phyloP scores from a whole-genome alignment of 2,113 vertebrate species.

The Aptenodytes patagonicus region DNA sequence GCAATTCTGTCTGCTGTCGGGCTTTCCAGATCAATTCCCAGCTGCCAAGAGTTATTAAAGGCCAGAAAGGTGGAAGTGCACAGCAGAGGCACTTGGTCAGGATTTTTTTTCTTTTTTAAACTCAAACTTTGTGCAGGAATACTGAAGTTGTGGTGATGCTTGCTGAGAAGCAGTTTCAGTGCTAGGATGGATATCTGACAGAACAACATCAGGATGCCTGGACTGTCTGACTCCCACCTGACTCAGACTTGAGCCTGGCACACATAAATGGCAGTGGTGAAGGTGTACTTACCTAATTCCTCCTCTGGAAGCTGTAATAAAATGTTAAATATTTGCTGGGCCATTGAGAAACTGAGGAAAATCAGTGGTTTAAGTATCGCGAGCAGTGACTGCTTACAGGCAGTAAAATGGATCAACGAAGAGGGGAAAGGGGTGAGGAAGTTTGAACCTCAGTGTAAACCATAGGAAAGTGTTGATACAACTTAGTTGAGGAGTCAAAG shows the following conservation, averaged over 20 bases:
- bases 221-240: neutral
- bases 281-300: neutral
- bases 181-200: neutral
- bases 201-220: neutral
- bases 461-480: neutral
- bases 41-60: neutral
- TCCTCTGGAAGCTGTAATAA: neutral
- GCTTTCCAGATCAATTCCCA: neutral
- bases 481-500: neutral
- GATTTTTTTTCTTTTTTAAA: neutral
- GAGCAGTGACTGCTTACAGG: neutral
- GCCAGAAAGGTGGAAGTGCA: neutral
- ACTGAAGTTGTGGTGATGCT: neutral
- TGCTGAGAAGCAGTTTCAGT: neutral
- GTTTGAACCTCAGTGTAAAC: neutral
- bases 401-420: neutral
- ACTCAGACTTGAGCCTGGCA: neutral
- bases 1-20: neutral
- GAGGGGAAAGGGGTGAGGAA: neutral
- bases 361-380: neutral
- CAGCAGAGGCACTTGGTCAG: neutral
- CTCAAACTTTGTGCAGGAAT: neutral
- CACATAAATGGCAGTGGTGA: neutral
- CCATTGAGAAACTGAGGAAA: neutral
- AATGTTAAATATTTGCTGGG: neutral